These are phyloP conservation scores for Polydrusus cervinus DNA, from an alignment of 2,888 invertebrate genomes.

Conservation along the genomic window DNA sequence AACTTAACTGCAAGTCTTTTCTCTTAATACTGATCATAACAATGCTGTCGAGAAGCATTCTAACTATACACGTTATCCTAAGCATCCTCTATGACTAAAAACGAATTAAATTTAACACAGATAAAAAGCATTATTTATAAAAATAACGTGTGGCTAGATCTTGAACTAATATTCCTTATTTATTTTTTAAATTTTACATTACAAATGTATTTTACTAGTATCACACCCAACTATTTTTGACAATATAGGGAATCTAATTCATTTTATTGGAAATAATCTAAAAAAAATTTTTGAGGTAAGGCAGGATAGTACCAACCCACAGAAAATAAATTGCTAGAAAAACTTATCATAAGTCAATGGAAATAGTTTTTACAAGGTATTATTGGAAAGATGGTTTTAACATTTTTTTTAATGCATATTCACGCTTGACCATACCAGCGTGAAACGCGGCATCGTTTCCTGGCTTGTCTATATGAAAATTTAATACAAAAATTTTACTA, in stretches of 20 bases:
- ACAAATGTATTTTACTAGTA: background rate
- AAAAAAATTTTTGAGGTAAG: too few relatives aligned
- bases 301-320: too few relatives aligned
- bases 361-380: too few relatives aligned
- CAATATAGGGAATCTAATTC: background rate
- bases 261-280: too few relatives aligned
- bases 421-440: too few relatives aligned
- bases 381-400: too few relatives aligned
- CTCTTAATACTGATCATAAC: slow-evolving; percentile 44
- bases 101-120: slow-evolving; percentile 22
- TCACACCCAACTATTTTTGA: slow-evolving; percentile 3
- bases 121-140: slow-evolving; percentile 25
- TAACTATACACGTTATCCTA: slow-evolving; percentile 1
- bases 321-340: too few relatives aligned
- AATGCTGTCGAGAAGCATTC: slow-evolving; percentile 25
- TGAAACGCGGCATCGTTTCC: too few relatives aligned
- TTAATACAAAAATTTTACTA: too few relatives aligned
- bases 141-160: slow-evolving; percentile 17
- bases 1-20: slow-evolving; percentile 41
- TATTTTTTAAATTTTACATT: slow-evolving; percentile 11
- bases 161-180: slow-evolving; percentile 24
- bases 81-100: slow-evolving; percentile 21
- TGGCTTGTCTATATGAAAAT: too few relatives aligned
- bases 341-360: too few relatives aligned
- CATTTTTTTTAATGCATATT: too few relatives aligned